A percentile compares a stretch with the other conserved stretches of the same genome.
Evolutionary conservation across 1,140 invertebrate species (phyloP).

Genomic region (Chymomyza costata): DNA sequence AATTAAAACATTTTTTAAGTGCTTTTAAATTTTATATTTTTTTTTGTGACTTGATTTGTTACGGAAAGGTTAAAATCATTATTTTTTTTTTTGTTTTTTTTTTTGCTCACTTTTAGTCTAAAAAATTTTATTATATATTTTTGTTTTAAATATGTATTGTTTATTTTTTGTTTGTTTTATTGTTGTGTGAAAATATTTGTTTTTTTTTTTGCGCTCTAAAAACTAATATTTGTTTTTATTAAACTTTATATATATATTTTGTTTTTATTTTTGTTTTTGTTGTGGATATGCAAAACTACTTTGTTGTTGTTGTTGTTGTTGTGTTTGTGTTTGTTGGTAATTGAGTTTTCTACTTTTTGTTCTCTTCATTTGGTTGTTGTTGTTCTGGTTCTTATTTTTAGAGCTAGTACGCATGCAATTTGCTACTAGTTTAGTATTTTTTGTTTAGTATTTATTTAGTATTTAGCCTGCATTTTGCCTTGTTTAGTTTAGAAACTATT

Average conservation of each 20-base stretch:
- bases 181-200: conserved; percentile 57
- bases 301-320: conserved; percentile 38
- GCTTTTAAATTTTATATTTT: conserved; percentile 3
- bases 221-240: conserved; percentile 54
- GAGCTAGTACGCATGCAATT: conserved; percentile 17
- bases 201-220: conserved; percentile 38
- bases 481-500: too few species aligned
- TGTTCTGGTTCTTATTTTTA: conserved; percentile 47
- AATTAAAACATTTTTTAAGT: conserved; percentile 21
- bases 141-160: conserved; percentile 25
- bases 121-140: conserved; percentile 9
- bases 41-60: conserved; percentile 8
- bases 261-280: conserved; percentile 14
- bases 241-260: conserved; percentile 24
- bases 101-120: conserved; percentile 14
- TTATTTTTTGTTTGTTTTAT: conserved; percentile 22
- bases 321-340: conserved; percentile 23
- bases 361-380: conserved; percentile 13
- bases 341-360: conserved; percentile 30
- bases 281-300: conserved; percentile 70
- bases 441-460: conserved; percentile 12
- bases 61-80: conserved; percentile 59
- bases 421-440: conserved; percentile 15
- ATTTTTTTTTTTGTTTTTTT: conserved; percentile 7
- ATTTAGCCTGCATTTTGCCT: too few species aligned